Evolutionary conservation across 2,113 vertebrate genomes (phyloP), one percentile per base, ranked within the genome.

Genomic region (Callocephalon fimbriatum): DNA sequence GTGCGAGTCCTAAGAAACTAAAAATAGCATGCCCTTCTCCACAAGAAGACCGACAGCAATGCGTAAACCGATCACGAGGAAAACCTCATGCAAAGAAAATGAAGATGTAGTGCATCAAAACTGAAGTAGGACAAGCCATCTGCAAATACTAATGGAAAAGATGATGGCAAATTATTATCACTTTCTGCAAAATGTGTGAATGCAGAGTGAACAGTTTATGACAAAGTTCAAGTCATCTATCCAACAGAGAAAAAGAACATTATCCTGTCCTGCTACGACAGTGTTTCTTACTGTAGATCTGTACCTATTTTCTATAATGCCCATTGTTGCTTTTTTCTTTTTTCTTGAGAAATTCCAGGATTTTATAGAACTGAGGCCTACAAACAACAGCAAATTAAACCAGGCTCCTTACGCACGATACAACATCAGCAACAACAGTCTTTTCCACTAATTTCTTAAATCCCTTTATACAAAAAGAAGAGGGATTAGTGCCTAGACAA

Each of bases 1-100:
- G 70, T 45, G 58, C n/a, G 73, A 88, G 51, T 8, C 51, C 42
- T 75, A 47, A 45, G 37, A n/a, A 62, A 65, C 94, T 96, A 97
- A 97, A 97, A 96, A 98, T 96, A 98, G 92, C 90, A 42, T 22
- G 83, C 70, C 77, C 92, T 95, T 95, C 88, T 95, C 91, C 84
- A 90, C n/a, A 65, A 44, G 65, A 67, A 54, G 61, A 92, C 71
- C 2, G 65, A 89, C 3, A 50, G 83, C 91, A 93, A 82, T 9
- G 66, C 42, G 87, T 80, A 94, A 97, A 90, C 66, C 4, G 67
- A 96, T 93, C 91, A 90, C 70, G 12, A 90, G 79, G 80, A 91
- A 88, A 93, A 87, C 25, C 63, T 92, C 61, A 70, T 3, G 26
- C 42, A 40, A 78, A 74, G 48, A 75, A 90, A 93, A 90, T 19